These are phyloP conservation scores for Netelia fuscicornis DNA, from an alignment of 2,888 invertebrate species.

Conservation along the genomic window DNA sequence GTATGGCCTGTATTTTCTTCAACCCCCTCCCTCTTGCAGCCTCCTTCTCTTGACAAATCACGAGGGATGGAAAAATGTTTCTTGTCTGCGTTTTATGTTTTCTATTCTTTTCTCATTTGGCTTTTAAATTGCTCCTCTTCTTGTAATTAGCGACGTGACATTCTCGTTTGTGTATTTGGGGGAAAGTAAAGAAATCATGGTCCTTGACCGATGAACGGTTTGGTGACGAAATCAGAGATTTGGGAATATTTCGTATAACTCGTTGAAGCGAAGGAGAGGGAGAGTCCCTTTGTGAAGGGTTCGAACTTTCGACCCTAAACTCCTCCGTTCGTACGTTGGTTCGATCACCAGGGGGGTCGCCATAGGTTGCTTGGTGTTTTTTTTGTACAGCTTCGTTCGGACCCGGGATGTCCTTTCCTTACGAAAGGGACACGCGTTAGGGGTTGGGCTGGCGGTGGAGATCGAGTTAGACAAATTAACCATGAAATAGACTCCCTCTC, in stretches of 20 bases:
- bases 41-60: background rate
- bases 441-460: conserved; percentile 74
- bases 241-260: conserved; percentile 35
- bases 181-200: conserved; percentile 1
- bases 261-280: conserved; percentile 36
- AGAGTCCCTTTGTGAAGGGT: conserved; percentile 46
- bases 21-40: too few species aligned
- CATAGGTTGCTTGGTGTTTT: conserved; percentile 41
- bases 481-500: conserved; percentile 85
- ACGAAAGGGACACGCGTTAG: conserved; percentile 1
- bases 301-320: conserved; percentile 59
- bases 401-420: conserved; percentile 32
- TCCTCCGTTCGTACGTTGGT: conserved; percentile 43
- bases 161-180: background rate
- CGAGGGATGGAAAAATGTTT: too few species aligned
- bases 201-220: background rate
- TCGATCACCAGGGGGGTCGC: conserved; percentile 30
- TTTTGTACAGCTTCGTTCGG: conserved; percentile 26
- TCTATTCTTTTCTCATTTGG: too few species aligned
- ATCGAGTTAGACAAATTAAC: conserved; percentile 85
- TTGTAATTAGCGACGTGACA: too few species aligned
- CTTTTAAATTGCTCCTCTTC: too few species aligned
- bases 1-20: background rate
- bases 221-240: conserved; percentile 51
- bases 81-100: too few species aligned